phyloP scores from a whole-genome alignment of 2,888 invertebrate species.

The Leistus spinibarbis region DNA sequence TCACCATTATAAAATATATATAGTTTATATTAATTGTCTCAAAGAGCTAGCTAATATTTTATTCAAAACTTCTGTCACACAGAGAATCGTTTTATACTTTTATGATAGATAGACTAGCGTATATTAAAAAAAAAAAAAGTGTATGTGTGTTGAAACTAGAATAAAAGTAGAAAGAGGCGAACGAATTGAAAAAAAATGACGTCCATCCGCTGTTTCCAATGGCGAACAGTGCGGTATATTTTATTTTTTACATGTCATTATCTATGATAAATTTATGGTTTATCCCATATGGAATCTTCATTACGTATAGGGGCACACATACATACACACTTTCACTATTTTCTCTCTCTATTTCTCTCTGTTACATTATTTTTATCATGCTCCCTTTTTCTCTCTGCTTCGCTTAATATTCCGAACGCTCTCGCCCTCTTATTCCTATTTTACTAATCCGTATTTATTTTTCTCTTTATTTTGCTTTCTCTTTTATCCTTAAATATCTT shows the following conservation, averaged over 20 bases:
- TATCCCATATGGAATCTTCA: constrained; percentile 27
- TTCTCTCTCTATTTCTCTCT: too few relatives aligned
- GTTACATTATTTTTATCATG: too few relatives aligned
- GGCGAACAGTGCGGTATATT: neutral
- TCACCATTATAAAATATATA: too few relatives aligned
- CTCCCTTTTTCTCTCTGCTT: too few relatives aligned
- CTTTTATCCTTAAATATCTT: too few relatives aligned
- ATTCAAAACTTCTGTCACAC: neutral
- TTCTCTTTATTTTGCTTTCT: too few relatives aligned
- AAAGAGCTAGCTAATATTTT: too few relatives aligned
- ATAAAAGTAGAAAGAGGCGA: neutral
- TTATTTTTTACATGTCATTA: constrained; percentile 27
- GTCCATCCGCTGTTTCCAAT: too few relatives aligned
- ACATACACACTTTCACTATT: neutral
- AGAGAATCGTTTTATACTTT: neutral
- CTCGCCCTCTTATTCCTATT: too few relatives aligned
- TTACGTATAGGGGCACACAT: neutral
- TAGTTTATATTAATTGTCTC: too few relatives aligned
- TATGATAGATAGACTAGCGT: neutral
- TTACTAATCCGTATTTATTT: too few relatives aligned
- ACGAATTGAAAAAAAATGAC: neutral
- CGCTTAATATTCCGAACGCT: too few relatives aligned
- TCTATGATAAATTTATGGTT: constrained; percentile 31
- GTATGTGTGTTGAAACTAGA: neutral
- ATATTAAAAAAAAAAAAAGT: neutral